phyloP scores from a whole-genome alignment of 2,113 vertebrate genomes.

The Python bivittatus region DNA sequence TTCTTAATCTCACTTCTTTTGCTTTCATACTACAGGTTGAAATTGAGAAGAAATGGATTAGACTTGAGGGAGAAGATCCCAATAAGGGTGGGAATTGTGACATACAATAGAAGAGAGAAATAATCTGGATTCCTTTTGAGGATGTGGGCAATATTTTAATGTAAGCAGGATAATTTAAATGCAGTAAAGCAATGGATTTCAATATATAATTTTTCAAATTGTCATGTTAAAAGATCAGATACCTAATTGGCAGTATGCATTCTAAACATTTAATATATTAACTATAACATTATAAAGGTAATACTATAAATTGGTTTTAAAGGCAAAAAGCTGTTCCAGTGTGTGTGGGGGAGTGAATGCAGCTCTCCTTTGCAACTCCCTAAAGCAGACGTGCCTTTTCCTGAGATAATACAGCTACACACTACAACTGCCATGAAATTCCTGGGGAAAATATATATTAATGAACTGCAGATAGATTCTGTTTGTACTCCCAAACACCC shows the following conservation, averaged over 20 bases:
- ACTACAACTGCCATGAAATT: background rate
- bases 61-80: constrained; percentile 82
- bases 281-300: constrained; percentile 25
- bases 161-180: constrained; percentile 42
- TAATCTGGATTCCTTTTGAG: background rate
- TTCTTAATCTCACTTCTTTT: constrained; percentile 33
- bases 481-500: background rate
- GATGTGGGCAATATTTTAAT: constrained; percentile 12
- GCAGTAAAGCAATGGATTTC: background rate
- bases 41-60: constrained; percentile 95
- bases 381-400: background rate
- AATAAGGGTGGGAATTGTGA: constrained; percentile 82
- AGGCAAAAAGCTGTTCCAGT: background rate
- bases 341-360: background rate
- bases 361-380: background rate
- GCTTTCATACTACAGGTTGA: constrained; percentile 81
- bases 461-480: background rate
- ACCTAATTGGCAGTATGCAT: constrained; percentile 15
- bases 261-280: constrained; percentile 39
- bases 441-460: background rate
- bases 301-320: constrained; percentile 31
- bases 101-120: constrained; percentile 74
- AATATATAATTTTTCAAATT: background rate
- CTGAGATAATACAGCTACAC: background rate
- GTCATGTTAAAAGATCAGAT: constrained; percentile 25